phyloP scores from a whole-genome alignment of 2,113 vertebrate genomes.

The Trogon melanurus region DNA sequence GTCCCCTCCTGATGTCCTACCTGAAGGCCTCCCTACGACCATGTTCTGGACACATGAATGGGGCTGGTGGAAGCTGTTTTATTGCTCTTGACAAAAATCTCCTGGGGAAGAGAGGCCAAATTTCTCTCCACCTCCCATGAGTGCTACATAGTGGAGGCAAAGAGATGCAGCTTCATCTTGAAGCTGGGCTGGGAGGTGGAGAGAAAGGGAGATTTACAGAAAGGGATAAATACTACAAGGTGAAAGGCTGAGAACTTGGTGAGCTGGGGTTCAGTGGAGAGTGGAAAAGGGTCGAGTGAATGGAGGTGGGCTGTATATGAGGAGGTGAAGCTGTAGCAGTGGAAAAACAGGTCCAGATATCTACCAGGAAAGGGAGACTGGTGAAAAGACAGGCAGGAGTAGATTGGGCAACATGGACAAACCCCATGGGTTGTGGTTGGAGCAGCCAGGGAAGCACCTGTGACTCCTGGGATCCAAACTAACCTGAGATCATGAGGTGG shows the following conservation, averaged over 20 bases:
- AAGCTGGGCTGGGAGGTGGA: neutral
- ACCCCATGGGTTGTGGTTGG: neutral
- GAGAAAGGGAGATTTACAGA: neutral
- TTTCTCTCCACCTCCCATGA: neutral
- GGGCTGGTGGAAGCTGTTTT: neutral
- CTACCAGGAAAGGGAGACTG: neutral
- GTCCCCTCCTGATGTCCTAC: neutral
- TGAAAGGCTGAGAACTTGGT: neutral
- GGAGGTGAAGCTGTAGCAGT: neutral
- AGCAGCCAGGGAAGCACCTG: neutral
- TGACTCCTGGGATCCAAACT: neutral
- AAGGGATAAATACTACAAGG: neutral
- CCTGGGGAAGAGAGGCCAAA: neutral
- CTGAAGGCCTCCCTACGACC: neutral
- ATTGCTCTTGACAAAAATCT: neutral
- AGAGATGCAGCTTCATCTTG: neutral
- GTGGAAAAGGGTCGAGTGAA: neutral
- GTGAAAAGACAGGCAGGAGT: neutral
- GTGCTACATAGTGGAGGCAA: neutral
- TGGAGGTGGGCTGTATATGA: rapidly evolving
- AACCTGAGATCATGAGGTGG: neutral
- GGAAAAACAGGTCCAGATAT: neutral
- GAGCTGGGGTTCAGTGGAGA: neutral
- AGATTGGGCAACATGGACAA: neutral
- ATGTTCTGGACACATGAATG: no score